phyloP scores from a whole-genome alignment of 2,888 invertebrate genomes.

The Brassicogethes aeneus region DNA sequence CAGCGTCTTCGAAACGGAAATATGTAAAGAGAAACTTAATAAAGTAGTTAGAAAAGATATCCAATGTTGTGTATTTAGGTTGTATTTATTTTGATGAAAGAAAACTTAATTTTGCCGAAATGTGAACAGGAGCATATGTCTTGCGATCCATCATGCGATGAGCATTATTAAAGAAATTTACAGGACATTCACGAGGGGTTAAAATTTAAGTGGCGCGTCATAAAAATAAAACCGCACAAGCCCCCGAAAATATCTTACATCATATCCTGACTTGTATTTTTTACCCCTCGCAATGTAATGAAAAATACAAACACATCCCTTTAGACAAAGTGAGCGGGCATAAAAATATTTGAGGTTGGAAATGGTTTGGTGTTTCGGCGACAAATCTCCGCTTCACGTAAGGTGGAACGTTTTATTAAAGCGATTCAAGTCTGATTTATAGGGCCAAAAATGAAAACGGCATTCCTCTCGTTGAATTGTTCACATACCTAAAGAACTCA shows the following conservation, averaged over 20 bases:
- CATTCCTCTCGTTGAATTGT: conserved; percentile 37
- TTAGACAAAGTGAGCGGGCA: conserved; percentile 40
- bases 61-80: too few relatives aligned
- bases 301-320: conserved; percentile 29
- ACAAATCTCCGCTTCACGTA: conserved; percentile 27
- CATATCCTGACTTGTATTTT: conserved; percentile 25
- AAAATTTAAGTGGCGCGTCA: conserved; percentile 17
- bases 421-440: conserved; percentile 39
- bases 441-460: conserved; percentile 38
- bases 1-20: too few relatives aligned
- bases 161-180: not conserved
- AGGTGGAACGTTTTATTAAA: conserved; percentile 37
- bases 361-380: conserved; percentile 32
- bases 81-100: too few relatives aligned
- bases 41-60: too few relatives aligned
- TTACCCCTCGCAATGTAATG: conserved; percentile 26
- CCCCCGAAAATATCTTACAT: conserved; percentile 22
- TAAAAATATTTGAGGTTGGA: conserved; percentile 39
- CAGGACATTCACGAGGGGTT: conserved; percentile 9
- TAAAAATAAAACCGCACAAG: conserved; percentile 16
- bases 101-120: too few relatives aligned
- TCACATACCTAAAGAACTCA: conserved; percentile 39
- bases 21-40: too few relatives aligned
- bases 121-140: too few relatives aligned
- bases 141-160: not conserved